These are phyloP conservation scores for Saccopteryx bilineata DNA, from an alignment of 2,113 vertebrate species.

Conservation along the genomic window DNA sequence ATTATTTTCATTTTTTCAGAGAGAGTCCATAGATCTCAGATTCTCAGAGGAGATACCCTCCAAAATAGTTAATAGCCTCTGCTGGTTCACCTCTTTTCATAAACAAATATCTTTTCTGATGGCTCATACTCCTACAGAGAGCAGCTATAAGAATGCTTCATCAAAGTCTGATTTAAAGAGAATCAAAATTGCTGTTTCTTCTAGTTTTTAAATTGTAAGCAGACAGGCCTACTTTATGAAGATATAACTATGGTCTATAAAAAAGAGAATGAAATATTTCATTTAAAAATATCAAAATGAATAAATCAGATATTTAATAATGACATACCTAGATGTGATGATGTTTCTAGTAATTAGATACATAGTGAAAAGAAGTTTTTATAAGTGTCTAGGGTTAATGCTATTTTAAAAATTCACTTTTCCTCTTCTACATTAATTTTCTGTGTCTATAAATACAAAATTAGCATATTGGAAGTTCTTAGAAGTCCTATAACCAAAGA, in stretches of 20 bases:
- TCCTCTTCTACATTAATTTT: conserved; percentile 46
- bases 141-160: neutral
- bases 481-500: neutral
- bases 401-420: neutral
- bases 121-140: neutral
- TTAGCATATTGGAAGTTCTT: neutral
- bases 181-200: neutral
- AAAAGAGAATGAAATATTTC: neutral
- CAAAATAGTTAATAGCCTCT: neutral
- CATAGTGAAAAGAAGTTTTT: neutral
- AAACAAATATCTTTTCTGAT: neutral
- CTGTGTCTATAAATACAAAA: neutral
- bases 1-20: conserved; percentile 34
- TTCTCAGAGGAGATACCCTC: neutral
- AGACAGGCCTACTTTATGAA: neutral
- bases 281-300: conserved; percentile 32
- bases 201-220: neutral
- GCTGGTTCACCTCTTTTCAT: neutral
- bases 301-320: conserved; percentile 30
- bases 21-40: neutral
- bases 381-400: neutral
- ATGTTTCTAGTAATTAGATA: neutral
- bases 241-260: neutral
- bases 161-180: neutral
- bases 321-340: neutral